phyloP scores from a whole-genome alignment of 2,797 vertebrate genomes.

The Diplodus puntazzo region DNA sequence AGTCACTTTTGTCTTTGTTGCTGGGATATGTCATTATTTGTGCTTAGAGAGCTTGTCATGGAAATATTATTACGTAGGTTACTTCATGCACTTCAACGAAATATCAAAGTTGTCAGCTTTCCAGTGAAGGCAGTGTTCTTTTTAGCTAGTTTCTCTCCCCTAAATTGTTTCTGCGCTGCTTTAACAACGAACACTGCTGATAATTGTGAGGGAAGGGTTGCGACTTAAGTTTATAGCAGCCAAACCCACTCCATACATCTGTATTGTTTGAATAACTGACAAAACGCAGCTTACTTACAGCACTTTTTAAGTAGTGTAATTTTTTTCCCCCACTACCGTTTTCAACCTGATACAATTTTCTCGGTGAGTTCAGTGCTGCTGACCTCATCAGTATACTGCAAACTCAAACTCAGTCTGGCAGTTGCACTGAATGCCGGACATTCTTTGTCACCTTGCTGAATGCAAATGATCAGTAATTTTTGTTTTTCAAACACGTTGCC shows the following conservation, averaged over 20 bases:
- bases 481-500: background rate
- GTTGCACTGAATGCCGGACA: background rate
- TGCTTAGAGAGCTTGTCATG: background rate
- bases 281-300: conserved; percentile 13
- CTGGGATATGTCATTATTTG: conserved; percentile 7
- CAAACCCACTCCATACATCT: background rate
- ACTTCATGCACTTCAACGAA: conserved; percentile 5
- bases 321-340: background rate
- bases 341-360: conserved; percentile 7
- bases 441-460: conserved; percentile 11
- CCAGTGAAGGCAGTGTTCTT: background rate
- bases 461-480: conserved; percentile 13
- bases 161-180: background rate
- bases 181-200: background rate
- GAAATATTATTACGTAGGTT: background rate
- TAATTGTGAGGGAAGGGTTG: background rate
- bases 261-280: conserved; percentile 16
- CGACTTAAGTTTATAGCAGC: background rate
- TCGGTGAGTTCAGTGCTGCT: conserved; percentile 28
- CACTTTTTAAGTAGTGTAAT: background rate
- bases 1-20: background rate
- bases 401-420: conserved; percentile 11
- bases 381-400: conserved; percentile 12
- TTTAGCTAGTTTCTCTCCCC: background rate
- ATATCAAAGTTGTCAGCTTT: background rate